These are phyloP conservation scores for Stegastes partitus DNA, from an alignment of 2,113 vertebrate species.

Conservation along the genomic window DNA sequence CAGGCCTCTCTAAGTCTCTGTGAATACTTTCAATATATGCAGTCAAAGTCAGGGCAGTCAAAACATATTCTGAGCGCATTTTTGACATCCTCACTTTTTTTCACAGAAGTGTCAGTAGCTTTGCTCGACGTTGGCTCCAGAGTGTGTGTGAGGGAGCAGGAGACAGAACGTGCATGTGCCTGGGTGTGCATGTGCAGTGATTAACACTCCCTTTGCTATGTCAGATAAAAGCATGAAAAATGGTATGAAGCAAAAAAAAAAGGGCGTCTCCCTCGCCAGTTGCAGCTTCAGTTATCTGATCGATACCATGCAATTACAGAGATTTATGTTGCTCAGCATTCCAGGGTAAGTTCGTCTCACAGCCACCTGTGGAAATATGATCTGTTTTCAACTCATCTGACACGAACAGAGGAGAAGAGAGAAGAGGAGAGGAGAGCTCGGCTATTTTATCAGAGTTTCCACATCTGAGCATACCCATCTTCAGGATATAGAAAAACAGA, in stretches of 20 bases:
- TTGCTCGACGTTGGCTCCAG: slow-evolving; percentile 8
- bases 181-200: slow-evolving; percentile 51
- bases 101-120: slow-evolving; percentile 57
- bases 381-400: slow-evolving; percentile 75
- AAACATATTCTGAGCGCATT: slow-evolving; percentile 49
- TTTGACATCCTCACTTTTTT: slow-evolving; percentile 65
- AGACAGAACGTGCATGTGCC: not conserved
- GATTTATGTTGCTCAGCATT: slow-evolving; percentile 86
- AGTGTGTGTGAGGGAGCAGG: not conserved
- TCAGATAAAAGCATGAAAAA: slow-evolving; percentile 81
- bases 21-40: slow-evolving; percentile 64
- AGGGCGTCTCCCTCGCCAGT: slow-evolving; percentile 64
- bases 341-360: slow-evolving; percentile 74
- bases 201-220: slow-evolving; percentile 62
- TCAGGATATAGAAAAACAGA: slow-evolving; percentile 41
- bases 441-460: slow-evolving; percentile 55
- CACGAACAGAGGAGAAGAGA: slow-evolving; percentile 12
- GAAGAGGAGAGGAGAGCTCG: slow-evolving; percentile 16
- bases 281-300: slow-evolving; percentile 79
- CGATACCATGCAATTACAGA: slow-evolving; percentile 82
- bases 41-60: slow-evolving; percentile 69
- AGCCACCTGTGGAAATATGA: slow-evolving; percentile 86
- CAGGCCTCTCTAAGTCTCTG: slow-evolving; percentile 32
- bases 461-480: slow-evolving; percentile 37
- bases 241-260: slow-evolving; percentile 41